phyloP scores from a whole-genome alignment of 2,113 vertebrate species.

The Microtus richardsoni region DNA sequence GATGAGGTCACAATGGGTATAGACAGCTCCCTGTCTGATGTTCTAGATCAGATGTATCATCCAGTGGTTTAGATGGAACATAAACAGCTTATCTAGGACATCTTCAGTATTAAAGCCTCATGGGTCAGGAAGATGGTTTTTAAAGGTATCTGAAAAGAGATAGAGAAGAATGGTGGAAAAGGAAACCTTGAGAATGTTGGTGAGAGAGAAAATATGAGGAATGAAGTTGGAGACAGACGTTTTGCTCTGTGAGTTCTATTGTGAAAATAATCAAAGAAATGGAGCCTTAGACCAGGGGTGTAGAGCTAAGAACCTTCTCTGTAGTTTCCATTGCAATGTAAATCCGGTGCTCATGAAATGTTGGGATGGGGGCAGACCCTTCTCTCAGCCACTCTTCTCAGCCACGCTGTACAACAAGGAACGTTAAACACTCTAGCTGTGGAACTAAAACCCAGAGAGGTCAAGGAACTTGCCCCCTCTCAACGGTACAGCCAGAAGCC shows the following conservation, averaged over 20 bases:
- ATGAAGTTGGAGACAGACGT: neutral
- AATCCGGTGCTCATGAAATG: neutral
- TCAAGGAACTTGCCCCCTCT: neutral
- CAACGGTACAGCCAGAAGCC: neutral
- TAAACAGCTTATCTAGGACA: neutral
- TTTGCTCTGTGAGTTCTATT: neutral
- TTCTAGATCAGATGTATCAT: neutral
- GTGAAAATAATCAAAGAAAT: neutral
- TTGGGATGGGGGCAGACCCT: neutral
- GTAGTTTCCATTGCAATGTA: neutral
- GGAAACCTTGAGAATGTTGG: constrained; percentile 3
- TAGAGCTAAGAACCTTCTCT: neutral
- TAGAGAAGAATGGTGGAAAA: neutral
- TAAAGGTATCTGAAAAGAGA: neutral
- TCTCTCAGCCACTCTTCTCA: neutral
- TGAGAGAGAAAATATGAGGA: neutral
- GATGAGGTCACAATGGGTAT: neutral
- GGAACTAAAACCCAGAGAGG: neutral
- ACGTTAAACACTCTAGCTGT: neutral
- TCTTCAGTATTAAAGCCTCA: neutral
- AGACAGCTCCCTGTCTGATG: neutral
- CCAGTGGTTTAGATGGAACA: neutral
- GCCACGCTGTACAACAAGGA: neutral
- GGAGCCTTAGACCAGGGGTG: neutral
- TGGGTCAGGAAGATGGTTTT: neutral